phyloP scores from a whole-genome alignment of 2,113 vertebrate genomes.

The Ceyx margarethae region DNA sequence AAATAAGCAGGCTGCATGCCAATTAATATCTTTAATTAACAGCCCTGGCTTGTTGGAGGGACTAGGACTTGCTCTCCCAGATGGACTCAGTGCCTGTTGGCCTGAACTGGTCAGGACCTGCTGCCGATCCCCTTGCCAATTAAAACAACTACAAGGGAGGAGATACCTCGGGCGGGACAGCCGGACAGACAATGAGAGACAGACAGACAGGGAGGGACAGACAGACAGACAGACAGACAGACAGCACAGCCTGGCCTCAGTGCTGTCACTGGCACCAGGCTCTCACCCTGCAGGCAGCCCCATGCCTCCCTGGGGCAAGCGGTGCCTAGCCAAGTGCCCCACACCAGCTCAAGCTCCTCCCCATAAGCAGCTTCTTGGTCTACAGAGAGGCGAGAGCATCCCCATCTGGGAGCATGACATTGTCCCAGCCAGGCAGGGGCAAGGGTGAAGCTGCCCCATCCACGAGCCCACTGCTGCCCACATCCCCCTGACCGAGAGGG shows the following conservation, averaged over 20 bases:
- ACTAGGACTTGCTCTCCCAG: not conserved
- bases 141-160: not conserved
- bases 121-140: not conserved
- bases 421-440: not conserved
- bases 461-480: accelerated
- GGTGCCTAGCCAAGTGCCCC: not conserved
- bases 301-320: not conserved
- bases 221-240: not conserved
- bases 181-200: not conserved
- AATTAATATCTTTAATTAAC: constrained; percentile 60
- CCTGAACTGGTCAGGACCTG: not conserved
- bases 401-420: not conserved
- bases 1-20: constrained; percentile 11
- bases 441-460: accelerated
- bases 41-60: not conserved
- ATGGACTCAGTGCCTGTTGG: not conserved
- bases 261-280: not conserved
- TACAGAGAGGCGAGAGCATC: not conserved
- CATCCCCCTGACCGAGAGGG: not conserved
- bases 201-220: not conserved
- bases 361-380: not conserved
- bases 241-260: not conserved
- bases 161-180: not conserved
- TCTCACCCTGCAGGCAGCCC: not conserved
- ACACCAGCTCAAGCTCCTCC: not conserved